A percentile compares a stretch with the other conserved stretches of the same genome.
phyloP scores from a whole-genome alignment of 2,113 vertebrate species.

The Chaetops frenatus region DNA sequence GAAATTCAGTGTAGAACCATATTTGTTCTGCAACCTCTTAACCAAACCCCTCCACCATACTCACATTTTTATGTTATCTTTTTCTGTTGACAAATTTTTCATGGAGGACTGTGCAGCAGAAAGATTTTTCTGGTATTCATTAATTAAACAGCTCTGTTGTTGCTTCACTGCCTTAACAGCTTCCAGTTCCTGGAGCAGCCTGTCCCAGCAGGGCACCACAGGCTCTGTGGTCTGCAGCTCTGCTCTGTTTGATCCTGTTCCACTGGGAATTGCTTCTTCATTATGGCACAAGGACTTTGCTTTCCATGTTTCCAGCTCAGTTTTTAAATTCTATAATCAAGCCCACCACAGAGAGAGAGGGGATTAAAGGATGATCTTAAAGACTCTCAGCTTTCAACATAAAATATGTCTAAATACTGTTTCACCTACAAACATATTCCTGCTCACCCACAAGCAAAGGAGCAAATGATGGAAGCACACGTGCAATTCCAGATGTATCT shows the following conservation, averaged over 20 bases:
- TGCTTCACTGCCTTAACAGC: slow-evolving; percentile 75
- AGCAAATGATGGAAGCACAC: not conserved
- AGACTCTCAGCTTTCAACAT: not conserved
- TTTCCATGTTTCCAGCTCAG: slow-evolving; percentile 57
- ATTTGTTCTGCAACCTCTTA: not conserved
- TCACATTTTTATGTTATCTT: slow-evolving; percentile 82
- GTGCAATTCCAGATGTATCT: not conserved
- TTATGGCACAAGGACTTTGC: not conserved
- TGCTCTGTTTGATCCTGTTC: slow-evolving; percentile 15
- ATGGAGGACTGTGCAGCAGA: slow-evolving; percentile 56
- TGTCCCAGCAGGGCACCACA: slow-evolving; percentile 66
- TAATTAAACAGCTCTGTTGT: slow-evolving; percentile 71
- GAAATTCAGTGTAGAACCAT: not conserved
- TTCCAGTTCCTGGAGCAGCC: slow-evolving; percentile 74
- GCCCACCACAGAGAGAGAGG: not conserved
- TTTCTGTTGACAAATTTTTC: slow-evolving; percentile 71
- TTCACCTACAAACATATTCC: not conserved
- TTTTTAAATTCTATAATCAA: slow-evolving; percentile 63
- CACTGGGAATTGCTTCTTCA: not conserved
- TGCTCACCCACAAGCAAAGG: not conserved
- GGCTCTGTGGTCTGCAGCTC: not conserved
- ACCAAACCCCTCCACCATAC: slow-evolving; percentile 41
- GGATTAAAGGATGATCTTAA: not conserved
- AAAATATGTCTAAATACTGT: not conserved
- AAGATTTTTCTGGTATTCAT: slow-evolving; percentile 70